Evolutionary conservation across 1,140 invertebrate species (phyloP).

Genomic region (Aphelenchoides besseyi): DNA sequence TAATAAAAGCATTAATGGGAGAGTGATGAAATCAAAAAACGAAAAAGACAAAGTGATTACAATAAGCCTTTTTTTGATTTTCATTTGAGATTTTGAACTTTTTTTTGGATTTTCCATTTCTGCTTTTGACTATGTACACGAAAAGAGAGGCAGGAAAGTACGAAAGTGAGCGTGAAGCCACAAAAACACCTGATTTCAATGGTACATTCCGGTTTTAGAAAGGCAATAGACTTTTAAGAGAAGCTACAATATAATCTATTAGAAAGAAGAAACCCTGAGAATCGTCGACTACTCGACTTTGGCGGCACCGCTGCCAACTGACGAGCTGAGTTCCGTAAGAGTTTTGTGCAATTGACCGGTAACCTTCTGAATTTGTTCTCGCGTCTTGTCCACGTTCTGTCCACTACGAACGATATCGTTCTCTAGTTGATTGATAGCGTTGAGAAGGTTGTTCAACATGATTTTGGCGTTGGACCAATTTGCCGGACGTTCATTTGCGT

Average conservation of each 20-base stretch:
- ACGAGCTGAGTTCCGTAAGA: neutral
- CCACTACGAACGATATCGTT: neutral
- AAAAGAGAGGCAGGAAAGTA: neutral
- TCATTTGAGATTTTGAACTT: neutral
- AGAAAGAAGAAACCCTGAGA: neutral
- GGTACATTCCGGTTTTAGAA: neutral
- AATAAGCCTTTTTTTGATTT: slow-evolving; percentile 4
- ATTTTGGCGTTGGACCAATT: slow-evolving; percentile 4
- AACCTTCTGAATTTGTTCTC: neutral
- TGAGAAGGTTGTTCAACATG: neutral
- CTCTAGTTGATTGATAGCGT: slow-evolving; percentile 15
- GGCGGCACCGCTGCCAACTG: neutral
- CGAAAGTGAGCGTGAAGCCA: slow-evolving; percentile 3
- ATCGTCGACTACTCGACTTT: neutral
- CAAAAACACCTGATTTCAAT: slow-evolving; percentile 8
- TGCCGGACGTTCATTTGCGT: neutral
- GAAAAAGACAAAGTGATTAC: neutral
- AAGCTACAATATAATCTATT: neutral
- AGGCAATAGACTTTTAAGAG: neutral
- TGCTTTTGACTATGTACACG: no score
- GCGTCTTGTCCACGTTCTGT: neutral
- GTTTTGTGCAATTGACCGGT: neutral
- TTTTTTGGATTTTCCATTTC: neutral
- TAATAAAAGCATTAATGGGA: no score
- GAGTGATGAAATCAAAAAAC: neutral